These are phyloP conservation scores for Psammodynastes pulverulentus DNA, from an alignment of 2,113 vertebrate species.

Conservation along the genomic window DNA sequence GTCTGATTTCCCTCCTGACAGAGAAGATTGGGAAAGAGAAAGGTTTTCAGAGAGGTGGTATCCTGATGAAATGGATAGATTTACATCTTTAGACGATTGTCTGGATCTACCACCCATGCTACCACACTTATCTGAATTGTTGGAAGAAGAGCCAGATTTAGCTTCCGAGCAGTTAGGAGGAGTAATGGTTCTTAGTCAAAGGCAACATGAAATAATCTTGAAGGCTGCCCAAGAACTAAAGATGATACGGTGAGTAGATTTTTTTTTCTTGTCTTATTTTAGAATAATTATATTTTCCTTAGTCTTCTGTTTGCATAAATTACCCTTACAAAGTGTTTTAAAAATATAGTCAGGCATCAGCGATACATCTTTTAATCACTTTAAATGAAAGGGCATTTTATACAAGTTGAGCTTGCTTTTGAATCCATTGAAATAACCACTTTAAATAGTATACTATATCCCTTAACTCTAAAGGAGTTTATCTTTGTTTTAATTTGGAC, in stretches of 20 bases:
- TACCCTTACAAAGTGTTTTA: not conserved
- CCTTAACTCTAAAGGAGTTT: not conserved
- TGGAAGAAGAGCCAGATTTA: constrained; percentile 68
- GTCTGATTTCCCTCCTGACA: constrained; percentile 73
- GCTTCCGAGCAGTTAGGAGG: constrained; percentile 74
- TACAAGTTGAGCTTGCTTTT: not conserved
- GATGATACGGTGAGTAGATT: constrained; percentile 86
- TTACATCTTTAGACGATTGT: constrained; percentile 72
- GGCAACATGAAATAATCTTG: constrained; percentile 97
- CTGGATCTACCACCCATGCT: constrained; percentile 62
- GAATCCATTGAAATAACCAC: not conserved
- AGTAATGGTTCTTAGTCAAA: constrained; percentile 94
- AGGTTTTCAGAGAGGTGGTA: constrained; percentile 75
- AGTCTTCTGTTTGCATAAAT: not conserved
- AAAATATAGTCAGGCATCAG: not conserved
- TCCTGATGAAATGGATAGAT: constrained; percentile 71
- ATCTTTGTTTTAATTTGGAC: not conserved
- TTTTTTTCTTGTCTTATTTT: constrained; percentile 16
- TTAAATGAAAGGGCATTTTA: not conserved
- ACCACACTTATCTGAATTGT: constrained; percentile 71
- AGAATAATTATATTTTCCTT: not conserved
- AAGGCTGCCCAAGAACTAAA: constrained; percentile 99
- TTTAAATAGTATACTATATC: not conserved
- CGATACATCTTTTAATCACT: not conserved
- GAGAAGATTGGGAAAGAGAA: constrained; percentile 83